Conservation (phyloP, 1,140 invertebrate genomes). For the Phymorhynchus buccinoides region DNA sequence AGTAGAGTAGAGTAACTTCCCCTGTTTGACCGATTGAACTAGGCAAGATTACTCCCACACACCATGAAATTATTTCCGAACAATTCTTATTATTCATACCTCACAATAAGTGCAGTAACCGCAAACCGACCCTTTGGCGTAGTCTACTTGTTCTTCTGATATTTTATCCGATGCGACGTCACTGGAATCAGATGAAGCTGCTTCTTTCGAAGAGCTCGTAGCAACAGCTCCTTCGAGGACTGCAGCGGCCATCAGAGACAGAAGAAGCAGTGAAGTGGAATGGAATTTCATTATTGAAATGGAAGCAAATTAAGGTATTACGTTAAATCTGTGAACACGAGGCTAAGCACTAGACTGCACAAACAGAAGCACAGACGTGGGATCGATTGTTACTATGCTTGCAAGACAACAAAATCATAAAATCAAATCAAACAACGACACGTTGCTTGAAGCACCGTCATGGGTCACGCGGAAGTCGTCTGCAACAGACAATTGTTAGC, state of each 20-base stretch:
- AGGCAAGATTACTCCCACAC: too few species aligned
- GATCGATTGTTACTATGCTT: not conserved
- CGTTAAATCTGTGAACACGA: too few species aligned
- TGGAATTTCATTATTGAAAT: not conserved
- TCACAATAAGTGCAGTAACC: conserved; percentile 66
- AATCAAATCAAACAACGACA: conserved; percentile 17
- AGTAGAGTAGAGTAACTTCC: too few species aligned
- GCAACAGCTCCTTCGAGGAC: not conserved
- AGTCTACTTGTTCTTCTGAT: conserved; percentile 56
- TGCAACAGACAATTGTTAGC: not conserved
- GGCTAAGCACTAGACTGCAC: too few species aligned
- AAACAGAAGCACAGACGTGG: too few species aligned
- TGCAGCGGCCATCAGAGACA: not conserved
- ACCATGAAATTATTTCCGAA: too few species aligned
- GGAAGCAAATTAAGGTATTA: not conserved
- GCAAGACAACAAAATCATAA: not conserved
- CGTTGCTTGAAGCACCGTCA: not conserved
- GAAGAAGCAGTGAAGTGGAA: not conserved
- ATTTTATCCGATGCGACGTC: conserved; percentile 33
- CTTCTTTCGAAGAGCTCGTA: not conserved
- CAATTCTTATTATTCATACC: too few species aligned
- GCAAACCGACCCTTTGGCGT: conserved; percentile 67
- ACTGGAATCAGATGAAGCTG: not conserved
- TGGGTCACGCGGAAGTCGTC: conserved; percentile 8
- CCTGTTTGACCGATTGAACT: too few species aligned